These are phyloP conservation scores for Pandemis corylana DNA, from an alignment of 2,888 invertebrate species.

Conservation along the genomic window DNA sequence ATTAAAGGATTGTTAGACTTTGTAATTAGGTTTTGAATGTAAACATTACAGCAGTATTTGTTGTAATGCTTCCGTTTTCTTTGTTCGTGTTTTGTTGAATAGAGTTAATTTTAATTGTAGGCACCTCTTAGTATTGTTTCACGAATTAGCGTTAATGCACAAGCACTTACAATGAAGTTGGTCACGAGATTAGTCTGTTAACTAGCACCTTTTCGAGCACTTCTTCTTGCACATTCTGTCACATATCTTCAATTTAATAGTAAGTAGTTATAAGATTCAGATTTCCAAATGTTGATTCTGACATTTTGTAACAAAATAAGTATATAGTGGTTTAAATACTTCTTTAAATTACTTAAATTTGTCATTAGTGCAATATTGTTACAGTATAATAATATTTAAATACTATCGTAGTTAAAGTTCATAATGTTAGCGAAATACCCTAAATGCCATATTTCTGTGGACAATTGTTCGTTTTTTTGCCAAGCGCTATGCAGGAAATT, in stretches of 20 bases:
- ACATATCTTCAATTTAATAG: conserved; percentile 41
- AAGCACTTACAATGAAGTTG: conserved; percentile 60
- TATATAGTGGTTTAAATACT: not conserved
- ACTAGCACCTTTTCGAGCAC: conserved; percentile 66
- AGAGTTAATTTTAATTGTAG: conserved; percentile 56
- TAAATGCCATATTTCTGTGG: conserved; percentile 74
- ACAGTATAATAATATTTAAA: conserved; percentile 54
- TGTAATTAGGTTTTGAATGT: conserved; percentile 47
- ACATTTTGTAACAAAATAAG: not conserved
- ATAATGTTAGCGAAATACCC: conserved; percentile 58
- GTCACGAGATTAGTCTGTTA: conserved; percentile 43
- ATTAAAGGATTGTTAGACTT: conserved; percentile 55
- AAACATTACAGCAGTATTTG: conserved; percentile 40
- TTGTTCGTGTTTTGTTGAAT: conserved; percentile 43
- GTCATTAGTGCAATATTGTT: conserved; percentile 20
- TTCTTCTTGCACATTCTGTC: conserved; percentile 54
- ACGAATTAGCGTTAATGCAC: conserved; percentile 62
- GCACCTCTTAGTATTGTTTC: conserved; percentile 56
- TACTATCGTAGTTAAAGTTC: conserved; percentile 55
- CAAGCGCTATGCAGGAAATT: conserved; percentile 83
- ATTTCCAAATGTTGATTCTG: not conserved
- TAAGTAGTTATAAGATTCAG: conserved; percentile 17
- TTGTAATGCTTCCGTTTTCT: conserved; percentile 44
- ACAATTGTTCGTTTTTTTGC: conserved; percentile 70
- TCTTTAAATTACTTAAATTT: conserved; percentile 5